phyloP scores from a whole-genome alignment of 1,140 invertebrate species.

The Formica selysi region DNA sequence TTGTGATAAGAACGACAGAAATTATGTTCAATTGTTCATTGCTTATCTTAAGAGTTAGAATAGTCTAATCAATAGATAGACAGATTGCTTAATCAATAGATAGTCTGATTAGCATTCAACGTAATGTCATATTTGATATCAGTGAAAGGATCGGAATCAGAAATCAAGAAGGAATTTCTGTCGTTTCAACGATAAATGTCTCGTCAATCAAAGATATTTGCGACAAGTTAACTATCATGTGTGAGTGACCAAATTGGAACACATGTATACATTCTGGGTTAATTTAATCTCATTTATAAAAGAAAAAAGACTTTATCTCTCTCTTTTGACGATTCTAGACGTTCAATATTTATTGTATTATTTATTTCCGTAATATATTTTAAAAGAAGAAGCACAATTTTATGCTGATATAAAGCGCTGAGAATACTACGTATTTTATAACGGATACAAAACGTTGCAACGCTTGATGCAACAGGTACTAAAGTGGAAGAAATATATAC shows the following conservation, averaged over 20 bases:
- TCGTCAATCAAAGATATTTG: not conserved
- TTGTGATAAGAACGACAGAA: not conserved
- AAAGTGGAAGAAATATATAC: not conserved
- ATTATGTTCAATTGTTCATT: not conserved
- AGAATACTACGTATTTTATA: not conserved
- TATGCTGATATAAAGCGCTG: not conserved
- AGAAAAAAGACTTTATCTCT: not conserved
- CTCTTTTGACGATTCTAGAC: not conserved
- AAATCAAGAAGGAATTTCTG: slow-evolving; percentile 3
- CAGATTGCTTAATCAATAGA: not conserved
- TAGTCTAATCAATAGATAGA: not conserved
- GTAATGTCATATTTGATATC: slow-evolving; percentile 4
- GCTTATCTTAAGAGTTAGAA: not conserved
- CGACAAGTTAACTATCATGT: not conserved
- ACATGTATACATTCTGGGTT: not conserved
- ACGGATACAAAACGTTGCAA: not conserved
- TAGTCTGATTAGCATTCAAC: not conserved
- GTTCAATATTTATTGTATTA: not conserved
- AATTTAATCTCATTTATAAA: slow-evolving; percentile 18
- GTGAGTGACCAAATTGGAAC: not conserved
- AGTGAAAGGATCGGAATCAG: not conserved
- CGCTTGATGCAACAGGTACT: slow-evolving; percentile 25
- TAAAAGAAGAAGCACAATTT: not conserved
- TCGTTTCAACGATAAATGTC: not conserved
- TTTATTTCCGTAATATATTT: not conserved